Percentiles rank a stretch among this genome's conserved stretches.
phyloP scores from a whole-genome alignment of 2,888 invertebrate genomes.

The Amphipoea lucens region DNA sequence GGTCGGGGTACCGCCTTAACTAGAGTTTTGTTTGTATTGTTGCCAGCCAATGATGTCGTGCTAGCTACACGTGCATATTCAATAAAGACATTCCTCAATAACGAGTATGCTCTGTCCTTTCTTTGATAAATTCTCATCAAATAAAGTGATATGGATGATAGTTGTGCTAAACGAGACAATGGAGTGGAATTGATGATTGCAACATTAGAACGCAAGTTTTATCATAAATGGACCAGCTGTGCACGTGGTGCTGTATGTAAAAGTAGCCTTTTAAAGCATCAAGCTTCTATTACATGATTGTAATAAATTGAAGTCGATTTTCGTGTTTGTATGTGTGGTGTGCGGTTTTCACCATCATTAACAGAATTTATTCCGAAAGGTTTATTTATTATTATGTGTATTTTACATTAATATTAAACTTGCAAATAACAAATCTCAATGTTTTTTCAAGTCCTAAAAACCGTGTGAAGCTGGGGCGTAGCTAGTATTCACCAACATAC shows the following conservation, averaged over 20 bases:
- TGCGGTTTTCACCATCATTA: too few relatives aligned
- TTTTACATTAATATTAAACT: too few relatives aligned
- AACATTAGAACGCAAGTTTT: constrained; percentile 32
- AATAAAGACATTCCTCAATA: not conserved
- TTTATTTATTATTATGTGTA: too few relatives aligned
- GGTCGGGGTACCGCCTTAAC: too few relatives aligned
- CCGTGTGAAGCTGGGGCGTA: too few relatives aligned
- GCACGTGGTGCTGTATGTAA: too few relatives aligned
- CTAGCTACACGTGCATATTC: not conserved
- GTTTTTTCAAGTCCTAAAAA: too few relatives aligned
- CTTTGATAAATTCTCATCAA: constrained; percentile 26
- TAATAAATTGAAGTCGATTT: not conserved
- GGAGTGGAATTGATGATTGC: constrained; percentile 35
- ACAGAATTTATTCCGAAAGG: too few relatives aligned
- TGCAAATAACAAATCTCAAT: too few relatives aligned
- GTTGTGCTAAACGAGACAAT: not conserved
- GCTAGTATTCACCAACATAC: not conserved
- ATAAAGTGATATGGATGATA: constrained; percentile 32
- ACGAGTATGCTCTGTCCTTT: not conserved
- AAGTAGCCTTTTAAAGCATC: not conserved
- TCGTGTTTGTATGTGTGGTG: too few relatives aligned
- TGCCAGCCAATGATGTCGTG: not conserved
- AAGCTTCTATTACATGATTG: not conserved
- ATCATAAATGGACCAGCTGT: constrained; percentile 6
- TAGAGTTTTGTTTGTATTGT: too few relatives aligned